Evolutionary conservation across 2,797 vertebrate genomes (phyloP).

Genomic region (Chelidonichthys spinosus): DNA sequence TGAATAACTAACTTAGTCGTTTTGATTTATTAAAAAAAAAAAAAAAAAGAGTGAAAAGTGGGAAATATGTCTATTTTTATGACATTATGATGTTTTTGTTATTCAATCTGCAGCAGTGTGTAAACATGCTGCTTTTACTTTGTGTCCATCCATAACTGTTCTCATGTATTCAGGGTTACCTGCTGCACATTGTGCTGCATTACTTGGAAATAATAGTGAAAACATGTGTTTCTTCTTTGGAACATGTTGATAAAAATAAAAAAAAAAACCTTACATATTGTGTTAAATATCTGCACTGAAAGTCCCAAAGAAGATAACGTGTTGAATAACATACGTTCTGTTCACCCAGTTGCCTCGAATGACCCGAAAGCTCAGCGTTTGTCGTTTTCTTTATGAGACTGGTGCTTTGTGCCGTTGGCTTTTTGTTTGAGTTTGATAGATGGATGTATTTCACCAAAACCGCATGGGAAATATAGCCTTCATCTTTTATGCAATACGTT

Average conservation of each 20-base stretch:
- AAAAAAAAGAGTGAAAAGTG: background rate
- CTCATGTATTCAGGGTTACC: background rate
- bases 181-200: background rate
- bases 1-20: background rate
- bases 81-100: background rate
- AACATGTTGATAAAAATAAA: background rate
- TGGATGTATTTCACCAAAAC: conserved; percentile 20
- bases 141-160: conserved; percentile 4
- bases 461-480: conserved; percentile 41
- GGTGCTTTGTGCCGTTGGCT: background rate
- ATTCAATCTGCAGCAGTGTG: background rate
- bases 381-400: background rate
- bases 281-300: background rate
- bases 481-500: conserved; percentile 46
- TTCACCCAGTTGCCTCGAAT: background rate
- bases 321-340: background rate
- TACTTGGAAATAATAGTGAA: background rate
- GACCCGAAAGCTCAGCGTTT: background rate
- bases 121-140: conserved; percentile 5
- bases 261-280: too few relatives aligned
- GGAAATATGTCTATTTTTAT: background rate
- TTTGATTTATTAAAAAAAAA: background rate
- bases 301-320: background rate
- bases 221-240: background rate
- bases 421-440: conserved; percentile 30